phyloP scores from a whole-genome alignment of 2,888 invertebrate genomes.

The Drosophila koepferae region DNA sequence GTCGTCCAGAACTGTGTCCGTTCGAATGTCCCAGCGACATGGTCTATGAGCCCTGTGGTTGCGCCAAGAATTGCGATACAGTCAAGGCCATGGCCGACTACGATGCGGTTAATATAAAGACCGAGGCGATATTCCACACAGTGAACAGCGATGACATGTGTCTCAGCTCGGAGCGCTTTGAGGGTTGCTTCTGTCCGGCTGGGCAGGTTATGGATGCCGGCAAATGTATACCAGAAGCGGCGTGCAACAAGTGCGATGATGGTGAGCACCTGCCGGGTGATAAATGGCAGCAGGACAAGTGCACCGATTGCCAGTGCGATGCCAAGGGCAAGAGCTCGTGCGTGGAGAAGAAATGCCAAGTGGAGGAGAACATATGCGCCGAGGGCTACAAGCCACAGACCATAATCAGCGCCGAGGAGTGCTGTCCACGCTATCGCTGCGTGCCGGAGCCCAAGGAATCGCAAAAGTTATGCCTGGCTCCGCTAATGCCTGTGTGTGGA shows the following conservation, averaged over 20 bases:
- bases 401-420: slow-evolving; percentile 86
- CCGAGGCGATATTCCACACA: slow-evolving; percentile 70
- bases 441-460: slow-evolving; percentile 86
- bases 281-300: slow-evolving; percentile 89
- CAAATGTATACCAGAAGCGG: slow-evolving; percentile 89
- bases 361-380: slow-evolving; percentile 87
- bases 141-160: slow-evolving; percentile 85
- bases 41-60: slow-evolving; percentile 83
- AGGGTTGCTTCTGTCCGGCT: slow-evolving; percentile 94
- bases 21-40: slow-evolving; percentile 86
- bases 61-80: slow-evolving; percentile 83
- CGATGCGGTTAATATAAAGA: slow-evolving; percentile 80
- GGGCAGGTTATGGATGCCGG: slow-evolving; percentile 90
- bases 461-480: slow-evolving; percentile 87
- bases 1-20: slow-evolving; percentile 88
- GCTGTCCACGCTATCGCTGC: slow-evolving; percentile 90
- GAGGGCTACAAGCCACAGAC: slow-evolving; percentile 87
- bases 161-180: slow-evolving; percentile 86
- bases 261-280: slow-evolving; percentile 89
- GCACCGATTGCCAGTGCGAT: slow-evolving; percentile 90
- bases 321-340: slow-evolving; percentile 87
- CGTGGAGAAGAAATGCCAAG: slow-evolving; percentile 87
- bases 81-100: slow-evolving; percentile 73
- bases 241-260: slow-evolving; percentile 91
- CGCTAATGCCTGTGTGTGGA: slow-evolving; percentile 89